Percentiles rank a stretch among this genome's conserved stretches.
phyloP scores from a whole-genome alignment of 2,113 vertebrate species.

The Sitta europaea region DNA sequence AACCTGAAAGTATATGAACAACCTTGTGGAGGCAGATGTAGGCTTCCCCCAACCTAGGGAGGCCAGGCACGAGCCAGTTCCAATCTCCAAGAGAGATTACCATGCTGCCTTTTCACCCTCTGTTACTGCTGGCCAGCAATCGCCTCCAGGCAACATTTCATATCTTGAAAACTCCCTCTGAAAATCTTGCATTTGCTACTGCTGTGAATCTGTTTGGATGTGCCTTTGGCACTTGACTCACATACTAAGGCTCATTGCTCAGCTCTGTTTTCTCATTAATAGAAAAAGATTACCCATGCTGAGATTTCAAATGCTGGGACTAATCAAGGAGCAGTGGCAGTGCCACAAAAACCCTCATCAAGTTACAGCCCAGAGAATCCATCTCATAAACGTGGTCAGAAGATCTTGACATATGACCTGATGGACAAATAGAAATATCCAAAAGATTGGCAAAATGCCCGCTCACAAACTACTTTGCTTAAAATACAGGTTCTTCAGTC shows the following conservation, averaged over 20 bases:
- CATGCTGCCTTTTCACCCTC: not conserved
- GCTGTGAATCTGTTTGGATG: not conserved
- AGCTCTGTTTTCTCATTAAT: not conserved
- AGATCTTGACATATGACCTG: not conserved
- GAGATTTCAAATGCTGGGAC: not conserved
- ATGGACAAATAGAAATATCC: not conserved
- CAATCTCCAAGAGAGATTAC: not conserved
- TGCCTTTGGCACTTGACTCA: not conserved
- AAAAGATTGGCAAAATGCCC: not conserved
- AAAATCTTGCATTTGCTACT: not conserved
- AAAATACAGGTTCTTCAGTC: not conserved
- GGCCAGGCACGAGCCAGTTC: not conserved
- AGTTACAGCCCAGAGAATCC: not conserved
- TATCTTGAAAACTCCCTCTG: not conserved
- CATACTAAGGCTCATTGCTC: constrained; percentile 1
- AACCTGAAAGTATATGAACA: not conserved
- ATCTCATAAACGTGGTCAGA: not conserved
- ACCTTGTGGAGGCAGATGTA: not conserved
- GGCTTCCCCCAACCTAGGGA: not conserved
- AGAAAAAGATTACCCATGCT: not conserved
- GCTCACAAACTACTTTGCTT: not conserved
- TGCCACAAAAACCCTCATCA: not conserved
- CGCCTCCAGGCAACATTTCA: not conserved
- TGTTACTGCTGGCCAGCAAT: not conserved
- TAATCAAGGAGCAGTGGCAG: not conserved